Evolutionary conservation across 2,113 vertebrate genomes (phyloP), one percentile per base, ranked within the genome.

Genomic region (Cyanoramphus novaezelandiae): DNA sequence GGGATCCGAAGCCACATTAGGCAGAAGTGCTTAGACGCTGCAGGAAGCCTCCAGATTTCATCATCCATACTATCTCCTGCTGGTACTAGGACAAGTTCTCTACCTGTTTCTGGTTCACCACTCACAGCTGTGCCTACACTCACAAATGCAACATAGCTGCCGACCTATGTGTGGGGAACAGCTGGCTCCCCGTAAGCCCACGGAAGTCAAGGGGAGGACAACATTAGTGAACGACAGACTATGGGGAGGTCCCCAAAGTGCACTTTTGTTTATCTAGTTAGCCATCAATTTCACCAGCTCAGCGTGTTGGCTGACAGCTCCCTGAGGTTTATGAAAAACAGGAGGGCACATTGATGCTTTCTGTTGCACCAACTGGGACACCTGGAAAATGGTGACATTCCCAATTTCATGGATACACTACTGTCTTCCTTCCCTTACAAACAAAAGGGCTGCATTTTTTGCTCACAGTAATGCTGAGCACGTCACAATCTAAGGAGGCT

Each of bases 221-320:
- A 93, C 74, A 86, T 93, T 69, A 94, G 80, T 94, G 88, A 97
- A 84, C 82, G 92, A 93, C 93, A 96, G 92, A 82, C 88, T 62
- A 94, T 4, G 49, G 93, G 88, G 95, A 97, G 80, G 70, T 96
- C 96, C 90, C 92, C 91, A 88, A 96, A 96, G 96, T 94, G 95
- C 86, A 92, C 90, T 86, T 84, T n/a, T 91, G 88, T 79, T 96
- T 91, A 29, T 88, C 72, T 57, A 96, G 90, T 76, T 88, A 91
- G 77, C 80, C 91, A 92, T 96, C 96, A 95, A 87, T 95, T 96
- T 94, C 95, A 86, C 62, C 77, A 89, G 90, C 90, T 90, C 95
- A 93, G 88, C 69, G 0, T 82, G 91, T 13, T 95, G 65, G 80
- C 92, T 96, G 92, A 88, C 93, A 92, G 88, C 74, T 97, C 86